These are phyloP conservation scores for Magallana gigas DNA, from an alignment of 1,140 invertebrate genomes.

Conservation along the genomic window DNA sequence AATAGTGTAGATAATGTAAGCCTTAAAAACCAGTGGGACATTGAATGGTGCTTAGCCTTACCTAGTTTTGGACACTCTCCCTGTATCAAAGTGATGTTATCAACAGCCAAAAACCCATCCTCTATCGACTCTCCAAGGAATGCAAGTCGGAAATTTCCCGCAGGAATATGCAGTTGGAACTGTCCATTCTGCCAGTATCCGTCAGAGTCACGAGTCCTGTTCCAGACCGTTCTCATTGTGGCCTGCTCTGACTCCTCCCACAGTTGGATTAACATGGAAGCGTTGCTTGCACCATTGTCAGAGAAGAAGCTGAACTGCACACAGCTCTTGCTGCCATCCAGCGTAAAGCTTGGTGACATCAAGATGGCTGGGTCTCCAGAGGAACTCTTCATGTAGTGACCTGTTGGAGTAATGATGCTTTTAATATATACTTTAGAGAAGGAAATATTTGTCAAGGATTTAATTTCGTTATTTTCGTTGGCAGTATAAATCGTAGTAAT, in stretches of 20 bases:
- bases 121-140: not conserved
- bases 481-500: too few species aligned
- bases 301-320: not conserved
- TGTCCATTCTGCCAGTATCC: constrained; percentile 8
- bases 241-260: not conserved
- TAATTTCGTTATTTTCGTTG: too few species aligned
- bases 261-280: not conserved
- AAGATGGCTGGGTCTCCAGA: not conserved
- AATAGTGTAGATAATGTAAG: too few species aligned
- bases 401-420: not conserved
- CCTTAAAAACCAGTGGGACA: too few species aligned
- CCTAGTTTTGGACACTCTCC: constrained; percentile 38
- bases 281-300: not conserved
- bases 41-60: not conserved
- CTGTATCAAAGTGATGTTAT: constrained; percentile 9
- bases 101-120: constrained; percentile 26
- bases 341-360: not conserved
- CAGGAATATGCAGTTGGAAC: not conserved
- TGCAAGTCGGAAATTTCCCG: not conserved
- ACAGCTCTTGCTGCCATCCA: not conserved
- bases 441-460: too few species aligned
- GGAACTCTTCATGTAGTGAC: not conserved
- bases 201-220: not conserved
- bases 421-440: too few species aligned
- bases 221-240: not conserved